Conservation (phyloP, 2,888 invertebrate species). For the Drosophila picticornis region DNA sequence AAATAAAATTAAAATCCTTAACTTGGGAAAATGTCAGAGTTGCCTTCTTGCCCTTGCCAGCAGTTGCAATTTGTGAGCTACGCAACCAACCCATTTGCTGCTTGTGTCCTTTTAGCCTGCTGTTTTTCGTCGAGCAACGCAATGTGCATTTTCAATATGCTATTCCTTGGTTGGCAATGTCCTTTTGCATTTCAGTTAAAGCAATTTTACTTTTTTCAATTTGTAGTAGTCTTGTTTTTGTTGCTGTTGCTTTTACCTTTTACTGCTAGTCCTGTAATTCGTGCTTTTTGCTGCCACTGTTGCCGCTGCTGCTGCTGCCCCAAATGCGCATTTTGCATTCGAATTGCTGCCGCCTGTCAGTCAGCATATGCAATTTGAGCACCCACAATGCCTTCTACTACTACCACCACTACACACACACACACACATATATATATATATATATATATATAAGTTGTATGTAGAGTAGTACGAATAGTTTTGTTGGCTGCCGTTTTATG, state of each 20-base stretch:
- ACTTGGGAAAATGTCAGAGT: constrained; percentile 44
- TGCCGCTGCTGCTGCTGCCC: constrained; percentile 29
- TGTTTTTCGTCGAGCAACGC: constrained; percentile 18
- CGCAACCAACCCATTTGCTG: background rate
- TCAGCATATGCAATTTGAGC: constrained; percentile 69
- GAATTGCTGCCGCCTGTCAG: constrained; percentile 65
- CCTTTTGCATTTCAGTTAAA: constrained; percentile 68
- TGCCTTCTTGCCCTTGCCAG: background rate
- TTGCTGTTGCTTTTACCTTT: constrained; percentile 32
- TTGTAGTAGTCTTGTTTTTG: constrained; percentile 43
- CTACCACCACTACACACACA: background rate
- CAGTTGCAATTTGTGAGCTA: constrained; percentile 9
- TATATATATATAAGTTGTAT: background rate
- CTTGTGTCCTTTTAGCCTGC: background rate
- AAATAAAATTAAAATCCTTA: constrained; percentile 50
- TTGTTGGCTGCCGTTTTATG: constrained; percentile 51
- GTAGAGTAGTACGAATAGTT: constrained; percentile 28
- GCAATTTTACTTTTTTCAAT: constrained; percentile 67
- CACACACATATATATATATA: background rate
- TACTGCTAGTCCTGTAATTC: constrained; percentile 40
- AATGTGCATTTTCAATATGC: constrained; percentile 48
- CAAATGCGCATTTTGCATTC: constrained; percentile 67
- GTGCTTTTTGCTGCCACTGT: constrained; percentile 32
- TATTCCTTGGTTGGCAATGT: constrained; percentile 43
- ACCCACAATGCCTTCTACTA: constrained; percentile 7